Percentiles rank a stretch among this genome's conserved stretches.
phyloP scores from a whole-genome alignment of 2,113 vertebrate genomes.

The Piprites chloris region DNA sequence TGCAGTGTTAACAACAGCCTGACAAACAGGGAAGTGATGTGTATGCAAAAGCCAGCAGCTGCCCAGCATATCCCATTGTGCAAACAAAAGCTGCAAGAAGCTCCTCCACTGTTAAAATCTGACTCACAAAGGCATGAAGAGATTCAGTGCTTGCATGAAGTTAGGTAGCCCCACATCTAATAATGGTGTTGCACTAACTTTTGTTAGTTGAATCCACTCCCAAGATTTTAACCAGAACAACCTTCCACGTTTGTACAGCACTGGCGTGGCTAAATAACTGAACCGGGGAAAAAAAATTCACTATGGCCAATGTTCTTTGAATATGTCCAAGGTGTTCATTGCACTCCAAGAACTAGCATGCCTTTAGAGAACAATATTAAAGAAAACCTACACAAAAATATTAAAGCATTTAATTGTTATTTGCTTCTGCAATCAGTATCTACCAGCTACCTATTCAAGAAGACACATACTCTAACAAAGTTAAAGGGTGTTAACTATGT shows the following conservation, averaged over 20 bases:
- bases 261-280: neutral
- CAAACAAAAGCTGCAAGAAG: neutral
- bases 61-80: neutral
- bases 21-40: neutral
- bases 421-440: neutral
- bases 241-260: neutral
- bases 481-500: neutral
- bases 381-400: neutral
- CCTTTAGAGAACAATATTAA: neutral
- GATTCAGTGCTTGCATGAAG: neutral
- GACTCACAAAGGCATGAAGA: neutral
- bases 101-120: neutral
- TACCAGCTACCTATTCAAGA: neutral
- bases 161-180: fast-evolving
- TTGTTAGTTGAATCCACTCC: neutral
- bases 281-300: neutral
- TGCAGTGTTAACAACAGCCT: fast-evolving
- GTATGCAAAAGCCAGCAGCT: neutral
- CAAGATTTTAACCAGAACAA: neutral
- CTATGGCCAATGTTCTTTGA: neutral
- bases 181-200: neutral
- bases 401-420: neutral
- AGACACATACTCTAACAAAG: neutral
- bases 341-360: neutral
- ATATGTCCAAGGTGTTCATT: neutral